Evolutionary conservation across 2,888 invertebrate species (phyloP), one percentile per base, ranked within the genome.

Genomic region (Aporophyla lueneburgensis): DNA sequence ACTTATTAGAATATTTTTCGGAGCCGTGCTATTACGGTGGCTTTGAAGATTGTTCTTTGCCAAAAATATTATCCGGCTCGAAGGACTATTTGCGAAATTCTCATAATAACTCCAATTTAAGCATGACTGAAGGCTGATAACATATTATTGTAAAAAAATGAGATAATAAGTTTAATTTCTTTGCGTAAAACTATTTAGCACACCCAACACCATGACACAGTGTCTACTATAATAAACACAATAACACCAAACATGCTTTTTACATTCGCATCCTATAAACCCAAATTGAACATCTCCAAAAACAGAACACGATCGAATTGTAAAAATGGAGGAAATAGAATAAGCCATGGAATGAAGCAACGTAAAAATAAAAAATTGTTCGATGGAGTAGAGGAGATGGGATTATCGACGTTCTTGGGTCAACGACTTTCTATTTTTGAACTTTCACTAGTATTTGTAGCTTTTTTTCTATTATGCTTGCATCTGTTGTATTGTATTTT

Each of bases 261-360:
- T 46, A 2, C 27, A 59, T 51, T n/a, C 6, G n/a, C 19, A 27
- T 6, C 21, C 6, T 61, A 54, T 24, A 33, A 12, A 49, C 10
- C 53, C 19, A 54, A 74, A 66, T 65, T 74, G 54, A 81, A 68
- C 56, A 53, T 49, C 53, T 54, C 66, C 14, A 58, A 62, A 76
- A 70, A 77, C 21, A 56, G 33, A 62, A 61, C 54, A 46, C 27
- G 19, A 82, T 62, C 33, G 69, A 80, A 66, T 70, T 67, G 83
- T 66, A 67, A 80, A 81, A 78, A 66, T 81, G 16, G 14, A 66
- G 81, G 66, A 78, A 81, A 78, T 54, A 58, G 83, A 83, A 76
- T 81, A 72, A 84, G 72, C 74, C 68, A 71, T 62, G 61, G 76
- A 80, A 69, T 51, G 62, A 65, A 76, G 40, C n/a, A 14, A 56